These are phyloP conservation scores for Salvelinus alpinus DNA, from an alignment of 2,113 vertebrate genomes.

Conservation along the genomic window DNA sequence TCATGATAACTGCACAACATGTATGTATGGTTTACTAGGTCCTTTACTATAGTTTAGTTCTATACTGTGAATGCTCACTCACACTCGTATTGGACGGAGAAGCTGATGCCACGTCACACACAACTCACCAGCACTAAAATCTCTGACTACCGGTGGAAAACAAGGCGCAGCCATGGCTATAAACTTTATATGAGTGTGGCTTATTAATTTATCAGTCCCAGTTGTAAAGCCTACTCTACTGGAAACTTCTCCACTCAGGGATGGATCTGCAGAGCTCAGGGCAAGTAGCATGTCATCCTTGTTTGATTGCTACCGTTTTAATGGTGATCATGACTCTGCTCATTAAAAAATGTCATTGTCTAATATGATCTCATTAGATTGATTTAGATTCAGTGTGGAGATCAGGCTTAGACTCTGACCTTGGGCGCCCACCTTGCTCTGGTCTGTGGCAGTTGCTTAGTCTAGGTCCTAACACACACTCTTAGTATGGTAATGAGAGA, in stretches of 20 bases:
- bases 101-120: background rate
- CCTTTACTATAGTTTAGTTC: no score
- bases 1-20: background rate
- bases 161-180: background rate
- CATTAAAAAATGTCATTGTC: background rate
- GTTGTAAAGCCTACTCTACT: background rate
- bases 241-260: background rate
- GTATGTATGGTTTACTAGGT: no score
- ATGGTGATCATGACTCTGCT: background rate
- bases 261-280: background rate
- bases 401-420: conserved; percentile 38
- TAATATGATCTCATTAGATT: background rate
- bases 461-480: conserved; percentile 43
- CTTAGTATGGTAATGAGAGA: conserved; percentile 52
- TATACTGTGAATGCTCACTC: no score
- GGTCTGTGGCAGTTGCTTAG: conserved; percentile 44
- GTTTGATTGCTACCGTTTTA: background rate
- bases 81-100: background rate
- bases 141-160: background rate
- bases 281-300: background rate
- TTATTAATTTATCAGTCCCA: background rate
- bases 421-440: conserved; percentile 46
- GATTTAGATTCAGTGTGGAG: conserved; percentile 16
- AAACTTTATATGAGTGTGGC: background rate
- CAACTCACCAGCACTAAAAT: background rate